Conservation (phyloP, 2,888 invertebrate genomes). For the Syrista parreyssii region DNA sequence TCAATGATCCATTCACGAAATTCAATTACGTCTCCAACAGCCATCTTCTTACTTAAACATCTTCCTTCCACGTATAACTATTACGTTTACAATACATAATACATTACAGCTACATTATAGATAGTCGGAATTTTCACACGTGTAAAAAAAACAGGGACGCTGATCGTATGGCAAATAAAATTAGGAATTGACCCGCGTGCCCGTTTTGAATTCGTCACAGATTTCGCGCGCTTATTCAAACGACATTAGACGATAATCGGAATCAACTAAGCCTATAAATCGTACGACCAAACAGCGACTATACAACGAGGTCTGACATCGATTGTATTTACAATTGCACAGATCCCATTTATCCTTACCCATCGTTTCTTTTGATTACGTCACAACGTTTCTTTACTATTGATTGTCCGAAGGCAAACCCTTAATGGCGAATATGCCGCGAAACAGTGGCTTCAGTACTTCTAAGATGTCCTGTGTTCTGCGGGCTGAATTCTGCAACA, state of each 20-base stretch:
- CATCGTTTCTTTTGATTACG: not conserved
- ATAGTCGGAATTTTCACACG: not conserved
- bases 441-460: slow-evolving; percentile 80
- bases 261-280: not conserved
- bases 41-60: not conserved
- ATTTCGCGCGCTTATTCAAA: not conserved
- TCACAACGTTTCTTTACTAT: not conserved
- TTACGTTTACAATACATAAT: not conserved
- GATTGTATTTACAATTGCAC: not conserved
- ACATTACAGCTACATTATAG: not conserved
- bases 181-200: not conserved
- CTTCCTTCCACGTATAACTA: not conserved
- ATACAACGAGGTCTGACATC: not conserved
- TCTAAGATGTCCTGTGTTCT: slow-evolving; percentile 79
- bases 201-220: not conserved
- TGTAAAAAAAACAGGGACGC: not conserved
- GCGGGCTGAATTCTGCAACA: slow-evolving; percentile 80
- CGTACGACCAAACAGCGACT: not conserved
- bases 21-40: not conserved
- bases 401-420: slow-evolving; percentile 69
- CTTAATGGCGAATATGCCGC: slow-evolving; percentile 79
- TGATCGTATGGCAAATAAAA: not conserved
- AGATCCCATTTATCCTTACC: not conserved
- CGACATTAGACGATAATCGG: not conserved
- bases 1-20: not conserved